Evolutionary conservation across 1,140 invertebrate species (phyloP), one percentile per base, ranked within the genome.

Genomic region (Agrilus planipennis): DNA sequence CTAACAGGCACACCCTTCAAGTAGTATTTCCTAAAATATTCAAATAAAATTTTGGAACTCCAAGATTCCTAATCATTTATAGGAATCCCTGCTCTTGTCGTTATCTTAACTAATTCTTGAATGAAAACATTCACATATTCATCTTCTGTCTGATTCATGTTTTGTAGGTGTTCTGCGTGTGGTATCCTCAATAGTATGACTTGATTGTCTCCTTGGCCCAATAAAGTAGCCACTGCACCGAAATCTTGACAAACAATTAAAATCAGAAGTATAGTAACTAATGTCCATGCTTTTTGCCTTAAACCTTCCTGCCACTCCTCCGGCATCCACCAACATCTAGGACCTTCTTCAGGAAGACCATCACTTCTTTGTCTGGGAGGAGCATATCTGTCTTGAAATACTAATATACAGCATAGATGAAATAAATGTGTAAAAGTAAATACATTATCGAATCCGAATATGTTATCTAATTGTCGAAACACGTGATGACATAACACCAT

Each of bases 161-260:
- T 27, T 2, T 17, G 1, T 6, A 28, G 22, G 3, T 7, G 27
- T 7, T n/a, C 12, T 5, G 15, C 15, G 1, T 23, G n/a, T 2
- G 37, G 37, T 15, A 39, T 28, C 2, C 37, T 3, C 1, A 39
- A 10, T 5, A 28, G 23, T 4, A 28, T 28, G 9, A 28, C 37
- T 14, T 39, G 23, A 14, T 39, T 39, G 14, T 39, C 37, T 3
- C 23, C 37, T 10, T 39, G 37, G 7, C 37, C 37, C 11, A 28
- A 28, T 16, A 39, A 12, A 2, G 37, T 28, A 3, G 37, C 37
- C 1, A 27, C 9, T 9, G 37, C 30, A 4, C 25, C 22, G 9
- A 23, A 39, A 0, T 7, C 4, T 19, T 39, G 23, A 3, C 12
- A 23, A 3, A 17, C 37, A 1, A 28, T 10, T 9, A 16, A 15